Base-by-base conservation (phyloP, 2,797 vertebrate species). In the Masticophis lateralis region DNA sequence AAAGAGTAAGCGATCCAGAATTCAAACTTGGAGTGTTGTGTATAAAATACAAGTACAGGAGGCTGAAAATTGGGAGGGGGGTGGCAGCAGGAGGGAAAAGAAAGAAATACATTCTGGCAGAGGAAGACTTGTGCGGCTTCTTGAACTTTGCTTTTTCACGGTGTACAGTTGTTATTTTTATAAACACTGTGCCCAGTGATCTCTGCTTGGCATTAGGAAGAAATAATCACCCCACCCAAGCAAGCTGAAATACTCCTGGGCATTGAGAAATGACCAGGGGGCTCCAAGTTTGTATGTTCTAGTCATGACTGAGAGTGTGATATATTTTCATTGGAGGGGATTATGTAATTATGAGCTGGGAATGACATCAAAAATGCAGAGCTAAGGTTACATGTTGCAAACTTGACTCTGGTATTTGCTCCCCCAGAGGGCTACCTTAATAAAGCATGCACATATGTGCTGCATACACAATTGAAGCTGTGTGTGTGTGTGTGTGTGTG, bases 281-380 rank as follows among this genome's bases (percentile, higher is more conserved):
- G 69, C 56, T 63, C 69, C 90, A 86, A 66, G 93, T 89, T 91
- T 86, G 87, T 74, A 10, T 93, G 59, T 91, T 91, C 93, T 91
- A 90, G 60, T 57, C 92, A 91, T 79, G 86, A 37, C 90, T 91
- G 90, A 66, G 90, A 86, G 90, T 89, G 93, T n/a, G 87, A 93
- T 93, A 86, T 93, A 93, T 93, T 93, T 93, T 93, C 74, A 89
- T 93, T 93, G 93, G 93, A 93, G 61, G 32, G 32, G 93, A 89
- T 91, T 86, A 93, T 89, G 87, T 83, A 89, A 93, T 93, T 89
- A 91, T 63, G 93, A 89, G 88, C 69, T 37, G 87, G 93, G 90
- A 91, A 91, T 43, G 32, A 90, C 87, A 89, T 93, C 93, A 83
- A 89, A 93, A 91, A 93, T 79, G 93, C 93, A 91, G 86, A 56